Evolutionary conservation across 2,797 vertebrate genomes (phyloP), one percentile per base, ranked within the genome.

Genomic region (Neosilurus mollespiculum): DNA sequence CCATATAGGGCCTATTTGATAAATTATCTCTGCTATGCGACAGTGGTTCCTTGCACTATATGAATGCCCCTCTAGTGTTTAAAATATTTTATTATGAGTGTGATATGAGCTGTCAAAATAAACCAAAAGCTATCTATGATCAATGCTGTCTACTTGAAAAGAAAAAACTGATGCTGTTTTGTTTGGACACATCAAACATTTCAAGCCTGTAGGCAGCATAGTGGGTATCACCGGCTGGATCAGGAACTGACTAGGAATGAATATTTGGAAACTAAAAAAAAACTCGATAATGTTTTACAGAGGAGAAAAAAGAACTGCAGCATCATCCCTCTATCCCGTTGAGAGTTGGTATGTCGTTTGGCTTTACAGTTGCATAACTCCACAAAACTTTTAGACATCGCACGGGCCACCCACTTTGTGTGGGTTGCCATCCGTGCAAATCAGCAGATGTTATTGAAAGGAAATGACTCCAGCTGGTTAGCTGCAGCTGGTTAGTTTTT

Each of bases 91-190:
- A 53, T 54, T 80, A 30, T 66, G 49, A 53, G 15, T 30, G 20
- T 20, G 62, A 24, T 22, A 80, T 9, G 16, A 66, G 49, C 24
- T 79, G 77, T 79, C 61, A 54, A 30, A 66, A 66, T 26, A 26
- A 77, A 77, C 75, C 56, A 64, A 12, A 51, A 65, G 61, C 20
- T 49, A 56, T 34, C 20, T 80, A 24, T 54, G 62, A 80, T 80
- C 62, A 54, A 66, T 80, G 61, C 24, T 54, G 78, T 34, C 18
- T 80, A 30, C 18, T n/a, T 67, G 24, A 3, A 30, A 4, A 66
- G 6, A 54, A 66, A 79, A 71, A 51, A 51, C 34, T 0, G 10
- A 16, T 1, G 10, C 26, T n/a, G 1, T 56, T 67, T 26, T 34
- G 64, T 80, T 67, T 54, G 64, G 24, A 56, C 34, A 18, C 11